phyloP scores from a whole-genome alignment of 2,888 invertebrate genomes.

The Punctoribates punctum region DNA sequence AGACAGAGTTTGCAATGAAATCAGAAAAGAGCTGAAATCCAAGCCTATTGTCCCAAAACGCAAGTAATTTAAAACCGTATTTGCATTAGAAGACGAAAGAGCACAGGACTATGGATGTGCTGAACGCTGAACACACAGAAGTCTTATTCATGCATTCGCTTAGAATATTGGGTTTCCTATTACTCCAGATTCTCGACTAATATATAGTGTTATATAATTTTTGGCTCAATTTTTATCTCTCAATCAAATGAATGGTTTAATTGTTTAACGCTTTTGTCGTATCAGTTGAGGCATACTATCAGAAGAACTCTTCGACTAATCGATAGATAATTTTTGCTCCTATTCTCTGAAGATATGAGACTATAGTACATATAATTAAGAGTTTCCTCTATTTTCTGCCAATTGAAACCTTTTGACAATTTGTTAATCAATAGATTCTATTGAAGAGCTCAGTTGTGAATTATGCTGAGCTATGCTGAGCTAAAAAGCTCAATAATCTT shows the following conservation, averaged over 20 bases:
- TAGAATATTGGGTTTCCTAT: constrained; percentile 4
- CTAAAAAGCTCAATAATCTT: too few relatives aligned
- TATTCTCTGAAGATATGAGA: too few relatives aligned
- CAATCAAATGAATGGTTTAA: constrained; percentile 1
- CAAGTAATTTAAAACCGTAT: constrained; percentile 34
- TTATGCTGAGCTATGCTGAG: too few relatives aligned
- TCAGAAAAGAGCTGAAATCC: neutral
- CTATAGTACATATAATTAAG: too few relatives aligned
- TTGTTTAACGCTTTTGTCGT: neutral
- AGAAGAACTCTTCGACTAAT: neutral
- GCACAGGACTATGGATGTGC: neutral
- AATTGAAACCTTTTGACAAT: too few relatives aligned
- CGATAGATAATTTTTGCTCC: neutral
- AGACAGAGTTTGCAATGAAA: neutral
- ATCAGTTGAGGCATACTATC: neutral
- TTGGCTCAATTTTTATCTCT: neutral
- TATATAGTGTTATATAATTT: neutral
- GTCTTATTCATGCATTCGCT: constrained; percentile 18
- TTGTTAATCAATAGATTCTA: too few relatives aligned
- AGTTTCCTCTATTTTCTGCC: too few relatives aligned
- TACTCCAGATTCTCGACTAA: neutral
- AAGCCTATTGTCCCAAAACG: constrained; percentile 30
- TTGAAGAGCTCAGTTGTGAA: too few relatives aligned
- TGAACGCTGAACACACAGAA: neutral
- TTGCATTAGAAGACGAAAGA: constrained; percentile 25